Base-by-base conservation (phyloP, 2,888 invertebrate species). In the Microctonus aethiopoides region DNA sequence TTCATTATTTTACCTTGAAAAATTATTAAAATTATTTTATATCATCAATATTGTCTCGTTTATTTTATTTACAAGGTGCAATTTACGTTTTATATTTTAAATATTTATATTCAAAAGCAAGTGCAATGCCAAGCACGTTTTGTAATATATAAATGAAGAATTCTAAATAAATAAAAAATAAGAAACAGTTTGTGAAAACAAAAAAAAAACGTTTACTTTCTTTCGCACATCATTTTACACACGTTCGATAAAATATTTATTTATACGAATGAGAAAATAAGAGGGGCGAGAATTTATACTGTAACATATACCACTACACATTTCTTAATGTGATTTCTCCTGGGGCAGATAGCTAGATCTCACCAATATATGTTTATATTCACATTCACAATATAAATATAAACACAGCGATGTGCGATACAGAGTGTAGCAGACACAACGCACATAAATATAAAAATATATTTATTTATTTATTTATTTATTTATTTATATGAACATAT, bases 141-240 rank as follows among this genome's bases (percentile, higher is more conserved):
- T 9, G 26, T n/a, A 22, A 1, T 46, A 13, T 52, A 5, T 6
- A 11, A 2, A 20, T 10, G 10, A 52, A 16, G 4, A 5, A 34
- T 4, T 32, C n/a, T 32, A 16, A 34, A 57, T 24, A 26, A 54
- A n/a, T n/a, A 16, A 32, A 57, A 57, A 4, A n/a, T 7, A 57
- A 0, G 34, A 16, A 32, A 57, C n/a, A 16, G 5, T 32, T 1
- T 2, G 9, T 2, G 1, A 3, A 1, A 13, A 46, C 9, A 46
- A 16, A 41, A 62, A 62, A 39, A 62, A 39, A 39, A 62, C 26
- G n/a, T 57, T 32, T 72, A 74, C 76, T 75, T 77, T 77, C 77
- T 74, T 77, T 70, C 69, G 71, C 70, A 74, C 72, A 72, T 74
- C 29, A 76, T 75, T 78, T 76, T 65, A 71, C 70, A 71, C 75